Percentiles rank a stretch among this genome's conserved stretches.
These are phyloP conservation scores for Macroramphosus scolopax DNA, from an alignment of 2,797 vertebrate genomes.

Conservation along the genomic window DNA sequence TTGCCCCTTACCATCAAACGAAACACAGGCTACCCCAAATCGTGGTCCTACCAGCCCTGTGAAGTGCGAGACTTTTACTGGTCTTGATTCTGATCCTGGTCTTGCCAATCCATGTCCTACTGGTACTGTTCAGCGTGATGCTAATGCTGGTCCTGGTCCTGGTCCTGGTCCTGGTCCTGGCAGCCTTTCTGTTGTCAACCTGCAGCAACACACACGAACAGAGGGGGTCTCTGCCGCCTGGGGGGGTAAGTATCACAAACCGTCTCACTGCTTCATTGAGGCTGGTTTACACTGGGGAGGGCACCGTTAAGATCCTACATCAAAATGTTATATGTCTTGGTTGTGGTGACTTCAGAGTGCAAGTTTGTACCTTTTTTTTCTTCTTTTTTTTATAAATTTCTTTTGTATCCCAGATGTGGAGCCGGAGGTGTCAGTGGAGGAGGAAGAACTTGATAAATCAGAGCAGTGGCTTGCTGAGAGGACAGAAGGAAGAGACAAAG, in stretches of 20 bases:
- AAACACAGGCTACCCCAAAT: neutral
- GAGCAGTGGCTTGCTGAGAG: conserved; percentile 2
- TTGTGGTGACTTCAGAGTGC: too few relatives aligned
- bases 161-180: neutral
- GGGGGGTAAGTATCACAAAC: conserved; percentile 43
- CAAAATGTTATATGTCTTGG: too few relatives aligned
- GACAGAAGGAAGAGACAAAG: neutral
- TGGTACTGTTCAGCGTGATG: too few relatives aligned
- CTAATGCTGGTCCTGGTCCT: too few relatives aligned
- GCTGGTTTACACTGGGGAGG: too few relatives aligned
- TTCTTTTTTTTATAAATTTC: too few relatives aligned
- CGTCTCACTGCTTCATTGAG: too few relatives aligned
- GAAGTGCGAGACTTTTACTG: neutral
- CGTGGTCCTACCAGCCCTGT: neutral
- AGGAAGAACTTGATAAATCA: neutral
- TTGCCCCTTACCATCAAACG: neutral
- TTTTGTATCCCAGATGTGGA: too few relatives aligned
- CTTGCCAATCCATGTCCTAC: too few relatives aligned
- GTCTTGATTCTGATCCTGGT: neutral
- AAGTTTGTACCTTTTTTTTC: too few relatives aligned
- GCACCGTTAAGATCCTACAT: too few relatives aligned
- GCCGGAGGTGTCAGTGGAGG: too few relatives aligned
- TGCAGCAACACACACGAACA: neutral
- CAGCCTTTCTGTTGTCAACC: neutral
- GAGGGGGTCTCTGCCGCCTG: neutral